phyloP scores from a whole-genome alignment of 2,888 invertebrate species.

The Scaptomyza reducta region DNA sequence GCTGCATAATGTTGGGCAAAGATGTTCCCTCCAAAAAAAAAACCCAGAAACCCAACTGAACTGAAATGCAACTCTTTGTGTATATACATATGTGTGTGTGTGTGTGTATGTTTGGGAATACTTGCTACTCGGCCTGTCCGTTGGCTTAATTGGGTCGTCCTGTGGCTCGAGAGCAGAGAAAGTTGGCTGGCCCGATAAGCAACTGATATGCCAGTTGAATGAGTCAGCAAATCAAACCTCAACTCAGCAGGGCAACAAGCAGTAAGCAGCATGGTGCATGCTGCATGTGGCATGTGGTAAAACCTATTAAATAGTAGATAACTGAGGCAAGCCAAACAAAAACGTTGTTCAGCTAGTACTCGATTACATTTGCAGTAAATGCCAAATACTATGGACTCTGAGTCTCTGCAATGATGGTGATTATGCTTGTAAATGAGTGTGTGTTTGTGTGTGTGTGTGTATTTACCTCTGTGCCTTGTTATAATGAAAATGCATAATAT shows the following conservation, averaged over 20 bases:
- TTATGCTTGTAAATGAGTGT: not conserved
- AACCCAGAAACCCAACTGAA: no score
- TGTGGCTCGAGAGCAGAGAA: slow-evolving; percentile 17
- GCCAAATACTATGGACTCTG: slow-evolving; percentile 4
- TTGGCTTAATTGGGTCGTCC: slow-evolving; percentile 42
- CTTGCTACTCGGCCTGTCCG: no score
- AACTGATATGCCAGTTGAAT: slow-evolving; percentile 36
- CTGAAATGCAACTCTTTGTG: no score
- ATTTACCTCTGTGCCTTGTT: slow-evolving; percentile 26
- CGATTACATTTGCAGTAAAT: slow-evolving; percentile 32
- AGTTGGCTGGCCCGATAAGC: slow-evolving; percentile 15
- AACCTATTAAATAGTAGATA: slow-evolving; percentile 5
- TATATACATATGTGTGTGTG: no score
- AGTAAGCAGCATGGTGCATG: not conserved
- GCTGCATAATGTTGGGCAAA: no score
- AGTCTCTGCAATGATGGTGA: slow-evolving; percentile 3
- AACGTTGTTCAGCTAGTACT: slow-evolving; percentile 35
- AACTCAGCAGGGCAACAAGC: not conserved
- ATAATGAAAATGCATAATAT: slow-evolving; percentile 77
- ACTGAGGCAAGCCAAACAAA: slow-evolving; percentile 18
- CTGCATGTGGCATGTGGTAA: slow-evolving; percentile 24
- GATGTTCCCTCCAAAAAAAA: no score
- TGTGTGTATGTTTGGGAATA: no score
- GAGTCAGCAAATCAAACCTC: slow-evolving; percentile 18
- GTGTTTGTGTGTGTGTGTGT: not conserved